phyloP scores from a whole-genome alignment of 2,113 vertebrate species.

The Crotalus horridus region DNA sequence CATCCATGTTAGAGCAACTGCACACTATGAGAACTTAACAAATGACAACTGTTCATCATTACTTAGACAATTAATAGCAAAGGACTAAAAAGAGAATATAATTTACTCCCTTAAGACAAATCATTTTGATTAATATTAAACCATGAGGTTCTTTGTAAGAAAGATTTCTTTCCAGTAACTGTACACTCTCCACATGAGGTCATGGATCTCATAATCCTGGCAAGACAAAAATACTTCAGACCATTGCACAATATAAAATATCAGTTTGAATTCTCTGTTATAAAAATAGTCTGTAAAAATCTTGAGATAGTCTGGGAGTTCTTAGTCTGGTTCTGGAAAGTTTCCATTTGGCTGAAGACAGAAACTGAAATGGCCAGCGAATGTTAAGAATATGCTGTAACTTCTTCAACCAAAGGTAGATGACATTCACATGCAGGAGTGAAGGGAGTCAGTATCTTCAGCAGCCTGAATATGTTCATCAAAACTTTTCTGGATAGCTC shows the following conservation, averaged over 20 bases:
- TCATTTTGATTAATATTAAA: not conserved
- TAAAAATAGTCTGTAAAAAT: not conserved
- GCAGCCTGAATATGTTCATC: not conserved
- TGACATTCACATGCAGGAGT: not conserved
- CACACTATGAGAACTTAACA: not conserved
- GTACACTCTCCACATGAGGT: not conserved
- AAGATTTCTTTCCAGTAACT: not conserved
- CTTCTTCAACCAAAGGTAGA: not conserved
- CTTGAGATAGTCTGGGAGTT: not conserved
- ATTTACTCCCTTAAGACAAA: not conserved
- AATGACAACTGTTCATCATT: not conserved
- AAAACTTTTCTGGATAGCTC: not conserved
- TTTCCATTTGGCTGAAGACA: not conserved
- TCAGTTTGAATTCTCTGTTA: not conserved
- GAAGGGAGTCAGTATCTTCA: not conserved
- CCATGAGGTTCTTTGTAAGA: not conserved
- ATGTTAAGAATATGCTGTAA: not conserved
- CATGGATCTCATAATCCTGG: not conserved
- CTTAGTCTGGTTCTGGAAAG: not conserved
- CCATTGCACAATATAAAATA: not conserved
- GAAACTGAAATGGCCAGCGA: not conserved
- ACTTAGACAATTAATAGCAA: not conserved
- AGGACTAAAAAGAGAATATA: not conserved
- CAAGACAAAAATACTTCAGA: not conserved
- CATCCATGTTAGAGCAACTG: not conserved